Conservation (phyloP, 2,888 invertebrate species). For the Adelphocoris suturalis region DNA sequence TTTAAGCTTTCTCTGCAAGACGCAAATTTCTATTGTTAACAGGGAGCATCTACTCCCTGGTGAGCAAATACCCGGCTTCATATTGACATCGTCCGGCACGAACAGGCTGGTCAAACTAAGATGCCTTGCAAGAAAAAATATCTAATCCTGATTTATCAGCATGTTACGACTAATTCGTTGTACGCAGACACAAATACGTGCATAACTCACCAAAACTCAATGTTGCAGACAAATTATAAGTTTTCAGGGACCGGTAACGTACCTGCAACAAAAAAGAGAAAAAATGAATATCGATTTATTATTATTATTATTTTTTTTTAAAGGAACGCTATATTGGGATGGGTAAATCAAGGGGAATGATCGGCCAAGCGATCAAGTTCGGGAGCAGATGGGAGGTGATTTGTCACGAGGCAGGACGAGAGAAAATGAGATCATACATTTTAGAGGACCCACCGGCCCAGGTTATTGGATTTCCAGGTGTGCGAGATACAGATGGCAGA, state of each 20-base stretch:
- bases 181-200: too few relatives aligned
- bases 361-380: background rate
- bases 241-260: background rate
- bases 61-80: too few relatives aligned
- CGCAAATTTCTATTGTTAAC: too few relatives aligned
- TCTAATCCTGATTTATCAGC: too few relatives aligned
- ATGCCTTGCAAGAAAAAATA: too few relatives aligned
- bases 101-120: too few relatives aligned
- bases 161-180: too few relatives aligned
- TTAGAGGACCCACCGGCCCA: background rate
- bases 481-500: background rate
- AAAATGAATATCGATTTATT: background rate
- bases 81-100: too few relatives aligned
- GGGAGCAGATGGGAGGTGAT: conserved; percentile 9
- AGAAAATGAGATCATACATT: conserved; percentile 23
- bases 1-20: too few relatives aligned
- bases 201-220: background rate
- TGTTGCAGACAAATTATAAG: background rate
- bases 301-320: too few relatives aligned
- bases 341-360: background rate
- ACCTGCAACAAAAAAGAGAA: background rate
- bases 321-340: background rate
- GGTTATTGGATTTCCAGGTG: conserved; percentile 17
- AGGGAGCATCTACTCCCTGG: too few relatives aligned
- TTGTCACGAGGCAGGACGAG: background rate